Conservation (phyloP, 2,888 invertebrate species). For the Cheiracanthium punctorium region DNA sequence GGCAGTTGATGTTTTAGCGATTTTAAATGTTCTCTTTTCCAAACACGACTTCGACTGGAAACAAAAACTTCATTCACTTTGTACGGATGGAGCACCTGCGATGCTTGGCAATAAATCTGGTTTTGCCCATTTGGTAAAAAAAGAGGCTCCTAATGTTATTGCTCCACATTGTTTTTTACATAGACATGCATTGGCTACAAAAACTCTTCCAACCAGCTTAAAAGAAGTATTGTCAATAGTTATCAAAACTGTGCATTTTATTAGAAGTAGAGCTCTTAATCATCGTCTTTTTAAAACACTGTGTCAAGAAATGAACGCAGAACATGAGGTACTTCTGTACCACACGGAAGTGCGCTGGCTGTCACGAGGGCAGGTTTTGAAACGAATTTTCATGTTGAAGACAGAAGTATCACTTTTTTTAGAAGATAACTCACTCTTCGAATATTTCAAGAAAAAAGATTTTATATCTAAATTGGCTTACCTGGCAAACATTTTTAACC, state of each 20-base stretch:
- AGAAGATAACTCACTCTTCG: slow-evolving; percentile 13
- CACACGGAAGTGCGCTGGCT: slow-evolving; percentile 57
- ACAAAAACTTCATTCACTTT: too few species aligned
- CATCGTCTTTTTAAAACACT: slow-evolving; percentile 49
- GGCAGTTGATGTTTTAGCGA: slow-evolving; percentile 47
- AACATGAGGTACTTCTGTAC: slow-evolving; percentile 63
- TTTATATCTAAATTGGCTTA: slow-evolving; percentile 1
- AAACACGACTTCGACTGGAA: too few species aligned
- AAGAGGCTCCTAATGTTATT: slow-evolving; percentile 27
- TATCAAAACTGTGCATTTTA: slow-evolving; percentile 46
- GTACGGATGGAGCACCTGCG: too few species aligned
- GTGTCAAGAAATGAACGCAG: slow-evolving; percentile 54
- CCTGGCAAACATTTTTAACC: slow-evolving; percentile 15
- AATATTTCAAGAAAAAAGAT: slow-evolving; percentile 18
- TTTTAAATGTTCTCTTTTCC: slow-evolving; percentile 44
- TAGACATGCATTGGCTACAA: slow-evolving; percentile 47
- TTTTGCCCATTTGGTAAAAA: too few species aligned
- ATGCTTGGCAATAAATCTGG: too few species aligned
- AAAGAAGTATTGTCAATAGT: slow-evolving; percentile 47
- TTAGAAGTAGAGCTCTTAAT: slow-evolving; percentile 51
- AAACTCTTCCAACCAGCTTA: slow-evolving; percentile 52
- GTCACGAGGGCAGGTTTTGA: slow-evolving; percentile 41
- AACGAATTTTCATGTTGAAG: slow-evolving; percentile 46
- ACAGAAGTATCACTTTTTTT: slow-evolving; percentile 45
- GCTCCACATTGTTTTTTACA: slow-evolving; percentile 37